These are phyloP conservation scores for Syngnathus scovelli DNA, from an alignment of 2,113 vertebrate species.

Conservation along the genomic window DNA sequence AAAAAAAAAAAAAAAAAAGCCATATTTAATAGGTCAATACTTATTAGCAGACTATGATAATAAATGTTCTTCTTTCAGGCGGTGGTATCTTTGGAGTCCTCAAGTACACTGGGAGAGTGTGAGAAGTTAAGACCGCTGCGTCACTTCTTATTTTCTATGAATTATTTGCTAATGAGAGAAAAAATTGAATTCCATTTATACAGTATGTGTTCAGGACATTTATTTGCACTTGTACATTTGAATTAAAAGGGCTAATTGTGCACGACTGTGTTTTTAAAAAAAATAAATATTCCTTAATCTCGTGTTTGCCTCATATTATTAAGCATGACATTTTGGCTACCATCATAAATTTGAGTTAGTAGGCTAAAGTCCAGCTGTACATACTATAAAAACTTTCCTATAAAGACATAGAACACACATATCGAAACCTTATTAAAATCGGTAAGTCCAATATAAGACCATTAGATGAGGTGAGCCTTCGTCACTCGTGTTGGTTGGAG, in stretches of 20 bases:
- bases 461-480: too few species aligned
- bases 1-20: too few species aligned
- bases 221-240: neutral
- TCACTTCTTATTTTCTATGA: neutral
- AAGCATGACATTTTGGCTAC: neutral
- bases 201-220: neutral
- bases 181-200: neutral
- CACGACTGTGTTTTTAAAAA: neutral
- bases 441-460: too few species aligned
- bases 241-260: neutral
- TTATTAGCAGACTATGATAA: neutral
- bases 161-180: neutral
- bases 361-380: neutral
- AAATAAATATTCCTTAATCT: neutral
- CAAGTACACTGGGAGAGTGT: slow-evolving; percentile 54
- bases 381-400: neutral
- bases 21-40: too few species aligned
- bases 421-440: neutral
- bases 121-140: slow-evolving; percentile 1
- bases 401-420: neutral
- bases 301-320: neutral
- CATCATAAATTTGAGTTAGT: neutral
- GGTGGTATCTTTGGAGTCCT: slow-evolving; percentile 61
- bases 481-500: neutral
- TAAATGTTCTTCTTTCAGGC: slow-evolving; percentile 47